Evolutionary conservation across 2,797 vertebrate genomes (phyloP).

Genomic region (Limosa lapponica): DNA sequence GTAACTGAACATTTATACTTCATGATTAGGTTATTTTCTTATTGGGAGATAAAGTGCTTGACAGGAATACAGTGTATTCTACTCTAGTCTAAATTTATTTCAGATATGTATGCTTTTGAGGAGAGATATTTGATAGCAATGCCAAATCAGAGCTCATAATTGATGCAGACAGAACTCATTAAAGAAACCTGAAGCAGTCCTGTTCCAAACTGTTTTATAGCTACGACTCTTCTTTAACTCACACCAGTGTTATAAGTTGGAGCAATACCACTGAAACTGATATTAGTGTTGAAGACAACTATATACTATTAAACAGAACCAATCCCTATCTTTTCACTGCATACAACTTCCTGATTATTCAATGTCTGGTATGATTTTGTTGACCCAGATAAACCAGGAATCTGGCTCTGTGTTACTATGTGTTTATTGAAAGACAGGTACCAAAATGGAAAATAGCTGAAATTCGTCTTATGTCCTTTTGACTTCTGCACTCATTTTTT

Average conservation of each 20-base stretch:
- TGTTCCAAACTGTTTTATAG: background rate
- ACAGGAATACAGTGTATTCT: background rate
- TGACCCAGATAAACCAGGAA: background rate
- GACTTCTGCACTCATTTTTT: background rate
- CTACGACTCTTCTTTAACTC: background rate
- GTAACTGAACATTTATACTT: background rate
- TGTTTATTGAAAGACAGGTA: background rate
- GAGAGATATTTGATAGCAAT: background rate
- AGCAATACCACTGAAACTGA: background rate
- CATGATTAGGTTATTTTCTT: background rate
- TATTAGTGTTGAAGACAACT: background rate
- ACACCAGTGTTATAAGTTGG: background rate
- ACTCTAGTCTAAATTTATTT: background rate
- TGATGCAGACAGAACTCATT: background rate
- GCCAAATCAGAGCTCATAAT: background rate
- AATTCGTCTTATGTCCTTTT: background rate
- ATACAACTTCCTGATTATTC: background rate
- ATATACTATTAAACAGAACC: background rate
- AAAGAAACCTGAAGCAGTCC: background rate
- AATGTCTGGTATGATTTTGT: background rate
- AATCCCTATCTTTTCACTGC: background rate
- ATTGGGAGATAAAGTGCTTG: background rate
- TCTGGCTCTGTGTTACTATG: background rate
- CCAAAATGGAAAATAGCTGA: background rate
- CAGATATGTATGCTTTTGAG: background rate